Conservation (phyloP, 2,113 vertebrate species). For the Charadrius vociferus region DNA sequence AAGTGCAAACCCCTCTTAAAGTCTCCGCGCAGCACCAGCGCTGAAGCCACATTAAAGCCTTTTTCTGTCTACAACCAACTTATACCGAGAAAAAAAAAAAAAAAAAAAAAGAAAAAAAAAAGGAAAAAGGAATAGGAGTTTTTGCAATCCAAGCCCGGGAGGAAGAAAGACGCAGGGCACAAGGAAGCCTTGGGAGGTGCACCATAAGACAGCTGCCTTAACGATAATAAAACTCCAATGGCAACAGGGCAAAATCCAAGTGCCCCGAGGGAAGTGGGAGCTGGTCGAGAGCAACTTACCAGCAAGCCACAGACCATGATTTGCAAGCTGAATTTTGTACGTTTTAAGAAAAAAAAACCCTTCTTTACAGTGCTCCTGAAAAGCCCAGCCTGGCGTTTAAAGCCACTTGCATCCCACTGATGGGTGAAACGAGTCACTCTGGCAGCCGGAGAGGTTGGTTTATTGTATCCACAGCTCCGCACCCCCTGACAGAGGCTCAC, state of each 20-base stretch:
- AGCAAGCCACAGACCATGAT: neutral
- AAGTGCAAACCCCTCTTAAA: neutral
- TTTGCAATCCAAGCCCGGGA: neutral
- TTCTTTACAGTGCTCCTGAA: neutral
- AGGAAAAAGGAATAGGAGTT: neutral
- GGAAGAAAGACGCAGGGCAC: rapidly evolving
- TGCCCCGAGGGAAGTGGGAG: neutral
- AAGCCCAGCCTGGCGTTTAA: neutral
- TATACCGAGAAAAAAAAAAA: neutral
- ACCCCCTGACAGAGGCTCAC: rapidly evolving
- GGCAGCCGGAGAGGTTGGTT: neutral
- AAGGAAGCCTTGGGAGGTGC: neutral
- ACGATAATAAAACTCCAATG: neutral
- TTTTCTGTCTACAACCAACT: neutral
- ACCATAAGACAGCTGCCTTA: neutral
- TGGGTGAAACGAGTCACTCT: rapidly evolving
- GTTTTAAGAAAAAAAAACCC: neutral
- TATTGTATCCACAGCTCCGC: rapidly evolving
- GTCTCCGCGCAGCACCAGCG: neutral
- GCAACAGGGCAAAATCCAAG: neutral
- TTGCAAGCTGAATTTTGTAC: neutral
- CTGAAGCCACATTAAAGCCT: neutral
- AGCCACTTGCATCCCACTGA: neutral
- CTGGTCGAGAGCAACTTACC: rapidly evolving
- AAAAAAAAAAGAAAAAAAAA: rapidly evolving